Conservation (phyloP, 2,797 vertebrate genomes). For the Periophthalmus magnuspinnatus region DNA sequence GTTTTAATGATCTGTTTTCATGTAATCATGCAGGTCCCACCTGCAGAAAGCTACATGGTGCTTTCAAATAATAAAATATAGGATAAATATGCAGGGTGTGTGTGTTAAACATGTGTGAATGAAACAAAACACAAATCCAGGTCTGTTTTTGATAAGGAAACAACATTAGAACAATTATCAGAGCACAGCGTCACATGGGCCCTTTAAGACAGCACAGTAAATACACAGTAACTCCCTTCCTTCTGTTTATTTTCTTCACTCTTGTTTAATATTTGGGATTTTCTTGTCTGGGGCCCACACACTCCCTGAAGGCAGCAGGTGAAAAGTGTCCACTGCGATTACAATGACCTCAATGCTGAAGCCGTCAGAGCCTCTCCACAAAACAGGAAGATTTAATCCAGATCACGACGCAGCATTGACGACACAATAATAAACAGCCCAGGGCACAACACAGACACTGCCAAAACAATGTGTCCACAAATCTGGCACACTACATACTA, state of each 20-base stretch:
- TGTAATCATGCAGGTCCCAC: no score
- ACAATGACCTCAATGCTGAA: slow-evolving; percentile 32
- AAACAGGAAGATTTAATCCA: slow-evolving; percentile 44
- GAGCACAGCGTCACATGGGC: no score
- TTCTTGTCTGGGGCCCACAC: not conserved
- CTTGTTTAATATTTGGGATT: not conserved
- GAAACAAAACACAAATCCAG: no score
- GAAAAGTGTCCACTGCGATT: slow-evolving; percentile 30
- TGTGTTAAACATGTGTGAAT: no score
- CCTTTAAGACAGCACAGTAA: not conserved
- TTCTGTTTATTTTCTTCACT: not conserved
- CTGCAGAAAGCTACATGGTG: no score
- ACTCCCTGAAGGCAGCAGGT: slow-evolving; percentile 16
- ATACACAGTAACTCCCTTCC: not conserved
- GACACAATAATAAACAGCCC: slow-evolving; percentile 53
- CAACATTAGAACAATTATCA: no score
- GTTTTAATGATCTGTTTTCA: no score
- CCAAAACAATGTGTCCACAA: slow-evolving; percentile 44
- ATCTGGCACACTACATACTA: slow-evolving; percentile 42
- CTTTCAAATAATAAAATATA: no score
- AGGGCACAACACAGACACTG: slow-evolving; percentile 25
- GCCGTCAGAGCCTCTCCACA: slow-evolving; percentile 20
- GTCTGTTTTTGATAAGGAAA: no score
- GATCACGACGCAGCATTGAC: slow-evolving; percentile 26
- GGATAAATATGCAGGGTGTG: no score